Conservation (phyloP, 2,797 vertebrate species). For the Dendrocincla fuliginosa region DNA sequence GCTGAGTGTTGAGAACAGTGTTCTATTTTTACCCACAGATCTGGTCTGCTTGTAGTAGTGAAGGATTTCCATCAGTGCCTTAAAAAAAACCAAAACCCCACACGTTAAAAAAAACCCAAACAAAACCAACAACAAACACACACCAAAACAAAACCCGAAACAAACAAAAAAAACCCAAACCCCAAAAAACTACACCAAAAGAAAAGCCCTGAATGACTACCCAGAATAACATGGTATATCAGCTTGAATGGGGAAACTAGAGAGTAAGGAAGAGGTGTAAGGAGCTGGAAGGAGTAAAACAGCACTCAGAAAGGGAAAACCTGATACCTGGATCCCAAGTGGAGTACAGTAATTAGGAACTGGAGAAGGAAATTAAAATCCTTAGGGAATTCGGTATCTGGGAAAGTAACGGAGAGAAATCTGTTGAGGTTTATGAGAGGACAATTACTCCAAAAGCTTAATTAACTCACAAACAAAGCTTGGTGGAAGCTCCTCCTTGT, state of each 20-base stretch:
- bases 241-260: constrained; percentile 9
- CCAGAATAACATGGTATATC: neutral
- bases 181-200: too few relatives aligned
- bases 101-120: neutral
- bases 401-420: constrained; percentile 27
- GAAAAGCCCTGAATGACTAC: neutral
- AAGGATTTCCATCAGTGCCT: neutral
- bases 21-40: constrained; percentile 37
- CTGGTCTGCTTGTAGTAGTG: neutral
- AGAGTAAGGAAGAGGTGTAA: neutral
- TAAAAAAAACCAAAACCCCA: neutral
- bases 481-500: neutral
- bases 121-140: too few relatives aligned
- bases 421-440: constrained; percentile 18
- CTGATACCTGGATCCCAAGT: constrained; percentile 13
- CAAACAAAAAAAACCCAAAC: neutral
- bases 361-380: constrained; percentile 56
- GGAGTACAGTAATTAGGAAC: constrained; percentile 55
- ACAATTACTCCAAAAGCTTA: constrained; percentile 42
- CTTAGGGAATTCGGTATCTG: constrained; percentile 14
- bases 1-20: neutral
- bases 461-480: constrained; percentile 19
- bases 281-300: neutral
- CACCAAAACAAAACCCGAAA: too few relatives aligned
- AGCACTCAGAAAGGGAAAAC: constrained; percentile 12